Evolutionary conservation across 2,888 invertebrate genomes (phyloP).

Genomic region (Dasysyrphus tricinctus): DNA sequence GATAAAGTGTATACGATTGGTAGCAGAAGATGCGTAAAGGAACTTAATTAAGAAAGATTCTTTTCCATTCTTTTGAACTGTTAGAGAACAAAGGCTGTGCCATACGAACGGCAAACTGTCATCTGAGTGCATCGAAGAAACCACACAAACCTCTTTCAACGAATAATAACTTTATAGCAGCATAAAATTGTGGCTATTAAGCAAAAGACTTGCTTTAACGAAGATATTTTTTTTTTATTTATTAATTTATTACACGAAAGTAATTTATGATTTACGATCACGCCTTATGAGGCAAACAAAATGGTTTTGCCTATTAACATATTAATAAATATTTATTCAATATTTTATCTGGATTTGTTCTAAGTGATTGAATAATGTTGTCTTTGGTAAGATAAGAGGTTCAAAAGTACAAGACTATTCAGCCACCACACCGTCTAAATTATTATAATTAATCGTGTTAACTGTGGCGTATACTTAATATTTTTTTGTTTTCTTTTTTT

Average conservation of each 20-base stretch:
- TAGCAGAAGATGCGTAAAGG: constrained; percentile 12
- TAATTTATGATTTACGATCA: background rate
- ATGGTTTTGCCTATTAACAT: constrained; percentile 1
- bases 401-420: background rate
- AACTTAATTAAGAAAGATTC: constrained; percentile 24
- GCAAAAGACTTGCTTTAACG: background rate
- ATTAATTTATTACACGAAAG: background rate
- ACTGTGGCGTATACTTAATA: constrained; percentile 27
- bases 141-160: background rate
- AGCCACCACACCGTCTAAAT: background rate
- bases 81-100: background rate
- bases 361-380: background rate
- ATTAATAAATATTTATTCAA: background rate
- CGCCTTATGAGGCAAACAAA: background rate
- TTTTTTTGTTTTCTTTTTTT: background rate
- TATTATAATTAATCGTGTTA: constrained; percentile 12
- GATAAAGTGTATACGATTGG: background rate
- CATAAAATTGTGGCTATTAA: background rate
- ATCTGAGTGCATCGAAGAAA: constrained; percentile 1
- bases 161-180: background rate
- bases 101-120: background rate
- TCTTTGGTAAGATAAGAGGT: background rate
- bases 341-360: background rate
- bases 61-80: background rate
- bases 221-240: background rate